phyloP scores from a whole-genome alignment of 1,140 invertebrate species.

The Neodiprion pinetum region DNA sequence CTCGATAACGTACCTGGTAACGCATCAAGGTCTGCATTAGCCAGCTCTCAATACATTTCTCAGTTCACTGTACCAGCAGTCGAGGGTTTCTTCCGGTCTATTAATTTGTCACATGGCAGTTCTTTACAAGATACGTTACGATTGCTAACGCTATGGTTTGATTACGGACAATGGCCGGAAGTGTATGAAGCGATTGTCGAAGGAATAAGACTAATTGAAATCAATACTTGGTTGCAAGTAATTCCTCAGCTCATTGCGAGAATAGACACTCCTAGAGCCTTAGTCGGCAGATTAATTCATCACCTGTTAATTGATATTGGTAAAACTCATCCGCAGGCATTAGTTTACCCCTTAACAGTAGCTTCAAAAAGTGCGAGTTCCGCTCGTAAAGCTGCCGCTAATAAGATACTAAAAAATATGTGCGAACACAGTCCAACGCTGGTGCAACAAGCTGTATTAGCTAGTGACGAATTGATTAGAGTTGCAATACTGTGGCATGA shows the following conservation, averaged over 20 bases:
- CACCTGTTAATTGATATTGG: slow-evolving; percentile 95
- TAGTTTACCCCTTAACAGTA: slow-evolving; percentile 97
- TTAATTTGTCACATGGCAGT: slow-evolving; percentile 89
- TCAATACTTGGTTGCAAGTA: slow-evolving; percentile 99
- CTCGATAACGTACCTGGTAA: slow-evolving; percentile 42
- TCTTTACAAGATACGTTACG: slow-evolving; percentile 98
- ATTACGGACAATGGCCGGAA: slow-evolving; percentile 91
- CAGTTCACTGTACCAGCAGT: slow-evolving; percentile 93
- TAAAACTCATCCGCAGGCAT: slow-evolving; percentile 83
- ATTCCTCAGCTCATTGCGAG: slow-evolving; percentile 98
- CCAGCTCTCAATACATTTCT: slow-evolving; percentile 67
- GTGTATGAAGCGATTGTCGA: slow-evolving; percentile 94
- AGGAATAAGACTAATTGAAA: slow-evolving; percentile 91
- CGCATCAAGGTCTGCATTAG: slow-evolving; percentile 31
- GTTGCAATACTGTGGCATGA: slow-evolving; percentile 99
- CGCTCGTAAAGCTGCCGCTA: slow-evolving; percentile 87
- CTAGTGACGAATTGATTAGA: slow-evolving; percentile 96
- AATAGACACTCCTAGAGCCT: slow-evolving; percentile 89
- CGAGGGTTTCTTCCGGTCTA: slow-evolving; percentile 95
- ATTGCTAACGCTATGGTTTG: slow-evolving; percentile 92
- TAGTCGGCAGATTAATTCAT: slow-evolving; percentile 91
- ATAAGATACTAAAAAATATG: slow-evolving; percentile 95
- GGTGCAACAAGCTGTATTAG: slow-evolving; percentile 93
- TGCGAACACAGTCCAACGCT: slow-evolving; percentile 90
- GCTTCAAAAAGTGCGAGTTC: slow-evolving; percentile 93